Evolutionary conservation across 2,888 invertebrate genomes (phyloP).

Genomic region (Entomobrya multifasciata): DNA sequence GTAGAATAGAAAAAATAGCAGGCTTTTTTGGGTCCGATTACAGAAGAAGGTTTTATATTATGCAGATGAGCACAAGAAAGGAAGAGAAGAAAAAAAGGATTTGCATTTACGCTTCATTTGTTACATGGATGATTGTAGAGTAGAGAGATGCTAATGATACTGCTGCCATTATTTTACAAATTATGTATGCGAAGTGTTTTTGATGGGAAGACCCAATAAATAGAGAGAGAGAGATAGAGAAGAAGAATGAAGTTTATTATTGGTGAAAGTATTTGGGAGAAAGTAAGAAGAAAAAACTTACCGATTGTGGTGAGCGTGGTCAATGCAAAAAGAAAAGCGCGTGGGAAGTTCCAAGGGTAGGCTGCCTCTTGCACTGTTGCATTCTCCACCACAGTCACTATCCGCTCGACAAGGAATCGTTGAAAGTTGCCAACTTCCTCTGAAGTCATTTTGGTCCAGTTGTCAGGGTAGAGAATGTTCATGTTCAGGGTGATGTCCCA

Average conservation of each 20-base stretch:
- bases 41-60: not conserved
- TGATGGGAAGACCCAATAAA: not conserved
- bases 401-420: constrained; percentile 75
- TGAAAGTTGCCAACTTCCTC: constrained; percentile 79
- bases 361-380: constrained; percentile 75
- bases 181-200: constrained; percentile 23
- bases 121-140: not conserved
- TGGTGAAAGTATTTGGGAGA: not conserved
- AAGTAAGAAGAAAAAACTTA: too few species aligned
- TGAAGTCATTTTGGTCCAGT: constrained; percentile 79
- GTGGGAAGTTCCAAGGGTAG: constrained; percentile 78
- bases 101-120: constrained; percentile 60
- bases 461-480: constrained; percentile 79
- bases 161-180: constrained; percentile 41
- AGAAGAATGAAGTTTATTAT: not conserved
- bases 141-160: constrained; percentile 8
- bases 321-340: constrained; percentile 78
- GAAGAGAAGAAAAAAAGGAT: constrained; percentile 8
- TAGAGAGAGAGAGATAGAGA: constrained; percentile 4
- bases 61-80: not conserved
- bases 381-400: constrained; percentile 78
- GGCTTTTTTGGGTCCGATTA: constrained; percentile 22
- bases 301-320: constrained; percentile 79
- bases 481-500: constrained; percentile 79
- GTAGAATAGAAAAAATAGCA: too few species aligned